Evolutionary conservation across 2,113 vertebrate species (phyloP).

Genomic region (Sprattus sprattus): DNA sequence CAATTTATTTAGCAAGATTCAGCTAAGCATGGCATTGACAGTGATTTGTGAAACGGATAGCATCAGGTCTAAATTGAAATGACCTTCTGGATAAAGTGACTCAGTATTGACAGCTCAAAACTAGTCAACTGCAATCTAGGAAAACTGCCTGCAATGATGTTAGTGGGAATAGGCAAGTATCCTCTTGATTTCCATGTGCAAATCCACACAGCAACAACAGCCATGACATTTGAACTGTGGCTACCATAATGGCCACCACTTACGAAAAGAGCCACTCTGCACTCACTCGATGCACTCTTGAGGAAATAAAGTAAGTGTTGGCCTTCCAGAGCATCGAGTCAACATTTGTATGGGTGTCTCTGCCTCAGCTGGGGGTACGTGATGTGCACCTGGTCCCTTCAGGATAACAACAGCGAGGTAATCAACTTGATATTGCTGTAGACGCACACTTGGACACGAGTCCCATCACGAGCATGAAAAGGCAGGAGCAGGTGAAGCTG

Average conservation of each 20-base stretch:
- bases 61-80: not conserved
- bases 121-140: not conserved
- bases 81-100: not conserved
- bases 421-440: not conserved
- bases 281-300: not conserved
- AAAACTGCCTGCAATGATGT: not conserved
- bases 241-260: not conserved
- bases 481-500: not conserved
- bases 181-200: not conserved
- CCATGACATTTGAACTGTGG: not conserved
- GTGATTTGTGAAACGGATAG: not conserved
- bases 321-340: conserved; percentile 7
- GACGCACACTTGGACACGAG: not conserved
- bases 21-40: not conserved
- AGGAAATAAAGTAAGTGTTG: not conserved
- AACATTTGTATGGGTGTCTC: conserved; percentile 25
- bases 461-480: not conserved
- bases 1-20: not conserved
- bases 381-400: conserved; percentile 26
- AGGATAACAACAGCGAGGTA: conserved; percentile 21
- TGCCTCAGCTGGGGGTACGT: conserved; percentile 17
- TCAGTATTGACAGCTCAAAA: not conserved
- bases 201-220: not conserved
- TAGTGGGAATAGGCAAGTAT: not conserved
- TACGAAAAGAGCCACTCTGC: not conserved